Evolutionary conservation across 2,888 invertebrate species (phyloP).

Genomic region (Pteria penguin): DNA sequence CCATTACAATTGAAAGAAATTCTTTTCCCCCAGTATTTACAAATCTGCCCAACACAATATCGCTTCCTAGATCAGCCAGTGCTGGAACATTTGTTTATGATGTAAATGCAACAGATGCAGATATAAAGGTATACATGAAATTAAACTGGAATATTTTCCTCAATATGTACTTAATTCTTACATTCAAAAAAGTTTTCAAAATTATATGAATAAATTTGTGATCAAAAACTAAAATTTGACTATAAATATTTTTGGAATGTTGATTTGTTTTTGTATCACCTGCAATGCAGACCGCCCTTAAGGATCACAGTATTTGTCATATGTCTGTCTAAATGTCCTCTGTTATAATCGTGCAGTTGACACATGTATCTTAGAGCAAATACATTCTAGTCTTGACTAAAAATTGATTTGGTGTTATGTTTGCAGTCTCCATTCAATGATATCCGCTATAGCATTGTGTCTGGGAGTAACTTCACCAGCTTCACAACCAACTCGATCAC

Average conservation of each 20-base stretch:
- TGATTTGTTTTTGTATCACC: too few species aligned
- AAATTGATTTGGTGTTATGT: neutral
- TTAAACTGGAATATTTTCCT: neutral
- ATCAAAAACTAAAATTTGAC: too few species aligned
- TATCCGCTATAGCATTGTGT: conserved; percentile 53
- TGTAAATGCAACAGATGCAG: conserved; percentile 50
- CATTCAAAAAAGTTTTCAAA: too few species aligned
- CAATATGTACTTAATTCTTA: too few species aligned
- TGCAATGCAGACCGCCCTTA: too few species aligned
- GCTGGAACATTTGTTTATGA: conserved; percentile 32
- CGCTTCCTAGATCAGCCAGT: conserved; percentile 31
- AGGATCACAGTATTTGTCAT: too few species aligned
- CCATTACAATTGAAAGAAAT: conserved; percentile 63
- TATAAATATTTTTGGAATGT: too few species aligned
- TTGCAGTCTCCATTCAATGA: conserved; percentile 51
- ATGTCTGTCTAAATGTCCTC: too few species aligned
- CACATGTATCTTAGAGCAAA: too few species aligned
- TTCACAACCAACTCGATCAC: conserved; percentile 63
- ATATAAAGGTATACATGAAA: conserved; percentile 53
- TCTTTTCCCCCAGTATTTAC: conserved; percentile 59
- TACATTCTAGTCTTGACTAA: too few species aligned
- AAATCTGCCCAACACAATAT: conserved; percentile 36
- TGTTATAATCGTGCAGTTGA: too few species aligned
- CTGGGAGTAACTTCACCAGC: conserved; percentile 40
- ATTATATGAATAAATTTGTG: too few species aligned